Conservation (phyloP, 1,140 invertebrate genomes). For the Bombyx mandarina region DNA sequence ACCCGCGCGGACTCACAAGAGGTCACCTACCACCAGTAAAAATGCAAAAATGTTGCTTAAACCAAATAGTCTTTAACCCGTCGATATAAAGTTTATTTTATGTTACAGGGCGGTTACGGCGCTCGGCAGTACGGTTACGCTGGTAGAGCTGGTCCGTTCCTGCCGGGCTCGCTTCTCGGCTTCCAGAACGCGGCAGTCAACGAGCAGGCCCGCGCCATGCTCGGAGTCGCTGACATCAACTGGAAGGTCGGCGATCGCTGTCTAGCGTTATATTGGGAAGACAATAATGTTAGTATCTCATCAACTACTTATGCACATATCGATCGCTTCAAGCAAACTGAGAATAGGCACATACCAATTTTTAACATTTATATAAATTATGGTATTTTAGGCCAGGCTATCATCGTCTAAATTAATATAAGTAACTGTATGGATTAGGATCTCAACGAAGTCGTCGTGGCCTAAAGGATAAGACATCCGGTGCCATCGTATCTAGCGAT, state of each 20-base stretch:
- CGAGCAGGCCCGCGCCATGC: slow-evolving; percentile 73
- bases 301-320: too few relatives aligned
- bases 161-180: slow-evolving; percentile 72
- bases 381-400: too few relatives aligned
- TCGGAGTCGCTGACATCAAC: slow-evolving; percentile 63
- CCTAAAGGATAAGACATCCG: too few relatives aligned
- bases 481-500: too few relatives aligned
- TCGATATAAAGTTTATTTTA: too few relatives aligned
- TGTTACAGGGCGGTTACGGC: slow-evolving; percentile 23
- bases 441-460: background rate
- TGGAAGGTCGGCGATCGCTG: slow-evolving; percentile 87
- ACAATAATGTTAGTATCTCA: slow-evolving; percentile 79
- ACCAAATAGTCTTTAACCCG: too few relatives aligned
- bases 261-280: slow-evolving; percentile 93
- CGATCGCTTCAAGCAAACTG: too few relatives aligned
- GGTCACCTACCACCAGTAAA: too few relatives aligned
- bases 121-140: slow-evolving; percentile 44
- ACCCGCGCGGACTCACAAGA: too few relatives aligned
- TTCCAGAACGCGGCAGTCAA: slow-evolving; percentile 74
- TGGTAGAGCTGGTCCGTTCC: slow-evolving; percentile 62
- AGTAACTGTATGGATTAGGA: background rate
- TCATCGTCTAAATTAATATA: background rate
- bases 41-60: too few relatives aligned
- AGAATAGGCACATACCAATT: too few relatives aligned
- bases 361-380: too few relatives aligned